Evolutionary conservation across 2,888 invertebrate species (phyloP).

Genomic region (Yponomeuta malinellus): DNA sequence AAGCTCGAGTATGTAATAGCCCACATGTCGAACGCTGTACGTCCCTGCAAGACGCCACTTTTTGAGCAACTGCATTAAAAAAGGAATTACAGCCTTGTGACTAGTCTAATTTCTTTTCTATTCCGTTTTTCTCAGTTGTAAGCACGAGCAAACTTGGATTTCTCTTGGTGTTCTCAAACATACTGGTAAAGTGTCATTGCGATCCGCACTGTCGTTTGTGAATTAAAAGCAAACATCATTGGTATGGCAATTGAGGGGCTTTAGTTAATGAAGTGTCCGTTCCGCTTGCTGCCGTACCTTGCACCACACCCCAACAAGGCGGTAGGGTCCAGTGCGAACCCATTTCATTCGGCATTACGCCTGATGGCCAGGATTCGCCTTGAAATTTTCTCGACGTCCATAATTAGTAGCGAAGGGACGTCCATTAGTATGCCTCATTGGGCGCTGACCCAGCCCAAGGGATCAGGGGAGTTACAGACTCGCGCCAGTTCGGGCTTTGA

Average conservation of each 20-base stretch:
- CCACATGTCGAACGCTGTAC: no score
- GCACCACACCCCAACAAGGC: constrained; percentile 4
- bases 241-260: no score
- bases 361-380: constrained; percentile 66
- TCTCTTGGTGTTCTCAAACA: no score
- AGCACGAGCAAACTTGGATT: no score
- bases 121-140: no score
- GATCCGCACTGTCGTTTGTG: neutral
- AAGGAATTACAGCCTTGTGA: no score
- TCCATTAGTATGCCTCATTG: constrained; percentile 62
- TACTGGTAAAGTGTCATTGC: no score
- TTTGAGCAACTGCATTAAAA: no score
- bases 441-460: constrained; percentile 33
- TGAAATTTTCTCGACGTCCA: constrained; percentile 68
- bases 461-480: constrained; percentile 17
- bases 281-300: neutral
- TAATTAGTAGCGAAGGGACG: constrained; percentile 60
- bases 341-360: constrained; percentile 71
- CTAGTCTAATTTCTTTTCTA: no score
- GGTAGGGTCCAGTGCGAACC: constrained; percentile 55
- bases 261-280: neutral
- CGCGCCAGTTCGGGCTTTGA: constrained; percentile 25
- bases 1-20: no score
- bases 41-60: no score
- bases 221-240: neutral